Percentiles rank a stretch among this genome's conserved stretches.
These are phyloP conservation scores for Hylomyscus alleni DNA, from an alignment of 2,797 vertebrate genomes.

Conservation along the genomic window DNA sequence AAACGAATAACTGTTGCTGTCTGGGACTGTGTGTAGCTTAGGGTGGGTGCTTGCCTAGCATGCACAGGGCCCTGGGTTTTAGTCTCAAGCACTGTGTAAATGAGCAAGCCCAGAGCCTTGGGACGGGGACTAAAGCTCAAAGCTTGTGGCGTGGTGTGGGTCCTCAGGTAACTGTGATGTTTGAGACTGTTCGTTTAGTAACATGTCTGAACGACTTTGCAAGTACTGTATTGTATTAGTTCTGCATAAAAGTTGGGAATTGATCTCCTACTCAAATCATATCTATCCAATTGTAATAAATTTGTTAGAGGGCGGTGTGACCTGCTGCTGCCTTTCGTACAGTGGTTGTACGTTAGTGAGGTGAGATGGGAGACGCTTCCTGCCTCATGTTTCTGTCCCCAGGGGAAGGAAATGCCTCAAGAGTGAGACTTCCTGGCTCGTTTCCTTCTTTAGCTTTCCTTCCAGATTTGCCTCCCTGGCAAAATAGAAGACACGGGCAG, in stretches of 20 bases:
- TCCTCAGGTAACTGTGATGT: background rate
- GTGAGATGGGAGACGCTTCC: background rate
- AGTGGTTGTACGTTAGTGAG: background rate
- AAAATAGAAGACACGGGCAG: constrained; percentile 40
- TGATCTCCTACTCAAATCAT: constrained; percentile 43
- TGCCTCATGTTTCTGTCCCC: background rate
- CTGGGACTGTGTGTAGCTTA: background rate
- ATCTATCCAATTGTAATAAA: constrained; percentile 14
- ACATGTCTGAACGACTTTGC: constrained; percentile 11
- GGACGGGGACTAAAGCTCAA: background rate
- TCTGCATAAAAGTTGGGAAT: constrained; percentile 51
- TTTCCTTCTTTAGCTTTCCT: constrained; percentile 65
- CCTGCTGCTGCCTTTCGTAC: constrained; percentile 22
- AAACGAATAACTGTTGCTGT: background rate
- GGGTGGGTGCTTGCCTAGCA: background rate
- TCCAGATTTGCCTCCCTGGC: background rate
- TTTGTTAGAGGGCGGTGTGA: constrained; percentile 11
- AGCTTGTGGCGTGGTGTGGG: background rate
- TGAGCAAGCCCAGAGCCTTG: background rate
- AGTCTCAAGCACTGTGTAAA: too few species aligned
- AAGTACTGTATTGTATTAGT: background rate
- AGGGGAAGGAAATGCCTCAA: constrained; percentile 60
- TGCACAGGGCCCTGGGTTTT: background rate
- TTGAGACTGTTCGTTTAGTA: background rate
- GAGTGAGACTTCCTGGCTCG: constrained; percentile 56